These are phyloP conservation scores for Glaucopsyche alexis DNA, from an alignment of 2,888 invertebrate genomes.

Conservation along the genomic window DNA sequence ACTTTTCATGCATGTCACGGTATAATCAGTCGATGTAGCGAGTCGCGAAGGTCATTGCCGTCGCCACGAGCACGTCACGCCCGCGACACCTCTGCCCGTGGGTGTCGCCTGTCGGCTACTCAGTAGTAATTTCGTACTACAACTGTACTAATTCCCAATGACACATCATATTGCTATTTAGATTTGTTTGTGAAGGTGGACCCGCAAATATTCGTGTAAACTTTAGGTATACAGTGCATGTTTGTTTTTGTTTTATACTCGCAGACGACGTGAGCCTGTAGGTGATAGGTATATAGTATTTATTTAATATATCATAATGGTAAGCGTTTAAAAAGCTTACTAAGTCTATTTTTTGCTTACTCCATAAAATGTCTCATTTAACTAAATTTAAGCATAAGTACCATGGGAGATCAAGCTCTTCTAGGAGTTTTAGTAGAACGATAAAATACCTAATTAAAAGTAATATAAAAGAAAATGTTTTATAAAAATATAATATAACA, in stretches of 20 bases:
- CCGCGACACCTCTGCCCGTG: slow-evolving; percentile 10
- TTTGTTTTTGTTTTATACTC: not conserved
- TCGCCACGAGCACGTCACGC: slow-evolving; percentile 16
- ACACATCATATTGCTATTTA: slow-evolving; percentile 13
- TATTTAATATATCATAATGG: not conserved
- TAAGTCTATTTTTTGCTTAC: too few species aligned
- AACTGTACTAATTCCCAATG: slow-evolving; percentile 7
- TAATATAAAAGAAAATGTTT: too few species aligned
- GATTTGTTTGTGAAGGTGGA: slow-evolving; percentile 13
- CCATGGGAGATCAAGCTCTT: too few species aligned
- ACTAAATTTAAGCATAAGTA: not conserved
- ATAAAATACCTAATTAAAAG: too few species aligned
- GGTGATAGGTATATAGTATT: not conserved
- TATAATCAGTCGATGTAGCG: slow-evolving; percentile 21
- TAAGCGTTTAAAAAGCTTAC: too few species aligned
- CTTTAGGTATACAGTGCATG: not conserved
- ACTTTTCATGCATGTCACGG: slow-evolving; percentile 22
- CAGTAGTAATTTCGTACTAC: slow-evolving; percentile 11
- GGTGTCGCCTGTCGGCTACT: slow-evolving; percentile 1
- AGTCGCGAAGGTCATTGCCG: slow-evolving; percentile 32
- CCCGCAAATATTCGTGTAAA: not conserved
- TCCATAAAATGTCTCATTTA: not conserved
- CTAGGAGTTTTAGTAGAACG: too few species aligned
- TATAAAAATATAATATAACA: too few species aligned
- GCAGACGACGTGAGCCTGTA: not conserved